phyloP scores from a whole-genome alignment of 2,797 vertebrate species.

The Allobates femoralis region DNA sequence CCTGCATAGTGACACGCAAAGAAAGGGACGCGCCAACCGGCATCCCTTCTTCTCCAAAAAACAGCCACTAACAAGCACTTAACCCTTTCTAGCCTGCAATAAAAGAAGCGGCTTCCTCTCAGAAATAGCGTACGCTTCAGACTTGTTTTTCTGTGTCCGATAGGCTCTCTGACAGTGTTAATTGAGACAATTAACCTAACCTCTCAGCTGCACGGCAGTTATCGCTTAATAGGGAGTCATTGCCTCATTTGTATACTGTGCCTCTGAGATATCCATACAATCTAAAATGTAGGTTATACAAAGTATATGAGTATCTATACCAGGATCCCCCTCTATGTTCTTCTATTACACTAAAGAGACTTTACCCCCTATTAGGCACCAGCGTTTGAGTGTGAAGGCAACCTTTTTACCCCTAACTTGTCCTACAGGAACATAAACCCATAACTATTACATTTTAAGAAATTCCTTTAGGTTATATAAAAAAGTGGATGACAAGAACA shows the following conservation, averaged over 20 bases:
- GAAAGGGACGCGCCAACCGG: conserved; percentile 41
- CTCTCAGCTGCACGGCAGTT: not conserved
- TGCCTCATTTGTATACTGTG: not conserved
- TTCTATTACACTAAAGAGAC: too few species aligned
- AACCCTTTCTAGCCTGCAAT: conserved; percentile 40
- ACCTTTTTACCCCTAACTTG: not conserved
- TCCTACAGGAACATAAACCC: too few species aligned
- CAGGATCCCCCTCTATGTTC: not conserved
- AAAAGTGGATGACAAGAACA: too few species aligned
- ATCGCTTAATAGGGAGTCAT: not conserved
- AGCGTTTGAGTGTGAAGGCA: not conserved
- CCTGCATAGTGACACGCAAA: conserved; percentile 47
- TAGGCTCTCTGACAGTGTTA: not conserved
- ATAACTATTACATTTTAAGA: too few species aligned
- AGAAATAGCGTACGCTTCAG: not conserved
- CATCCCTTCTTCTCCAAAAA: conserved; percentile 27
- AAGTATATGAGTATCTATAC: not conserved
- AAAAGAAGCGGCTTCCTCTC: not conserved
- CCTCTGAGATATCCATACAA: not conserved
- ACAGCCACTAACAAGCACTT: conserved; percentile 55
- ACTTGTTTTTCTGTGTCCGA: not conserved
- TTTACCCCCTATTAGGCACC: not conserved
- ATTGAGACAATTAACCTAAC: not conserved
- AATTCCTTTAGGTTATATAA: not conserved
- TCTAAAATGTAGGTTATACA: not conserved